Conservation (phyloP, 1,140 invertebrate genomes). For the Heliconius hewitsoni region DNA sequence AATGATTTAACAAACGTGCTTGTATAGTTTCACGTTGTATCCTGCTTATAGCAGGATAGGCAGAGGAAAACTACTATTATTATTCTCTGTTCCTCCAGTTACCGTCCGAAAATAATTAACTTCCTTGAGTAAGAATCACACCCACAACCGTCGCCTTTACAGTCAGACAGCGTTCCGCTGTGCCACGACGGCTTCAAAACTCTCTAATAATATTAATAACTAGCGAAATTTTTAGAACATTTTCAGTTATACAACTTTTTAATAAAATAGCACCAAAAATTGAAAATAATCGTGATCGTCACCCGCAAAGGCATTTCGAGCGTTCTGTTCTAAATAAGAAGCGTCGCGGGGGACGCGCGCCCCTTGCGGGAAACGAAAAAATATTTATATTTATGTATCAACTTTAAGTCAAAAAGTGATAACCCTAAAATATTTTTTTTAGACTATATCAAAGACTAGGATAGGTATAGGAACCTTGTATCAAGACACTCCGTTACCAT, state of each 20-base stretch:
- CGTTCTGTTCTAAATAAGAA: constrained; percentile 76
- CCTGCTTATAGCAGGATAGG: neutral
- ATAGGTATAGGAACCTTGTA: no score
- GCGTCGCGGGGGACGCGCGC: constrained; percentile 69
- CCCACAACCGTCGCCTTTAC: no score
- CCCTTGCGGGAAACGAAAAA: constrained; percentile 46
- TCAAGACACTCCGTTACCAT: no score
- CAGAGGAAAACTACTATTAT: neutral
- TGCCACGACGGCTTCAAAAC: no score
- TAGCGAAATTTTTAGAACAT: no score
- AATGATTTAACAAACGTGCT: neutral
- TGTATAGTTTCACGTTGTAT: no score
- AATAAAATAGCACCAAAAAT: constrained; percentile 31
- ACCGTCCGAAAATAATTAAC: neutral
- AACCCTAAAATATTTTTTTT: neutral
- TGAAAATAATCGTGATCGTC: constrained; percentile 62
- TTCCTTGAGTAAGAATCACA: neutral
- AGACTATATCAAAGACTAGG: no score
- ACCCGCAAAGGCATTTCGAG: constrained; percentile 77
- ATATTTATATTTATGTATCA: constrained; percentile 53
- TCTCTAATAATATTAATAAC: no score
- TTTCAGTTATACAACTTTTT: neutral
- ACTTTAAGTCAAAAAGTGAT: neutral
- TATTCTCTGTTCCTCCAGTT: neutral
- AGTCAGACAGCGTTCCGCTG: neutral